These are phyloP conservation scores for Spheniscus mendiculus DNA, from an alignment of 2,113 vertebrate genomes.

Conservation along the genomic window DNA sequence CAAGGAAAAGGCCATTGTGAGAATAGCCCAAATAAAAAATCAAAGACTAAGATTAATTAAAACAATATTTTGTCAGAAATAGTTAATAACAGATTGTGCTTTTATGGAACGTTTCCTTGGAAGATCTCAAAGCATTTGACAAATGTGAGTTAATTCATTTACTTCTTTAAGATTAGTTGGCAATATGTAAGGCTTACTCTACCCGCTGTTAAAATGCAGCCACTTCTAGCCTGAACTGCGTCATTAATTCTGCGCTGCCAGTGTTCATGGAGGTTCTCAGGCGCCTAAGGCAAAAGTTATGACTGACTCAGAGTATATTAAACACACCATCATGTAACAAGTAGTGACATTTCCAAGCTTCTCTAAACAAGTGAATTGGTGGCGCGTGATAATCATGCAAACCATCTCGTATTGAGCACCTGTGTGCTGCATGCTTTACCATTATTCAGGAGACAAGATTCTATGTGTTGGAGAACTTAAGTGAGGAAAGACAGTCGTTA, in stretches of 20 bases:
- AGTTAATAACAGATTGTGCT: background rate
- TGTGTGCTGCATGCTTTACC: accelerated
- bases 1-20: background rate
- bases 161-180: background rate
- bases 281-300: constrained; percentile 11
- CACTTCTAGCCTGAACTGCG: background rate
- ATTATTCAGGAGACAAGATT: background rate
- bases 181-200: background rate
- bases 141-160: background rate
- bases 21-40: background rate
- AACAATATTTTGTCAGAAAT: constrained; percentile 10
- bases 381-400: background rate
- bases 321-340: background rate
- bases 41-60: background rate
- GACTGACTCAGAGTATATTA: background rate
- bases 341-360: background rate
- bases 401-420: background rate
- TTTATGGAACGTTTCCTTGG: background rate
- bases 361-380: background rate
- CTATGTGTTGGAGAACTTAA: background rate
- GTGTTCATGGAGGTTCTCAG: background rate
- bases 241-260: background rate
- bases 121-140: background rate
- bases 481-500: background rate
- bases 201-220: background rate